Conservation (phyloP, 1,140 invertebrate species). For the Drosophila insularis region DNA sequence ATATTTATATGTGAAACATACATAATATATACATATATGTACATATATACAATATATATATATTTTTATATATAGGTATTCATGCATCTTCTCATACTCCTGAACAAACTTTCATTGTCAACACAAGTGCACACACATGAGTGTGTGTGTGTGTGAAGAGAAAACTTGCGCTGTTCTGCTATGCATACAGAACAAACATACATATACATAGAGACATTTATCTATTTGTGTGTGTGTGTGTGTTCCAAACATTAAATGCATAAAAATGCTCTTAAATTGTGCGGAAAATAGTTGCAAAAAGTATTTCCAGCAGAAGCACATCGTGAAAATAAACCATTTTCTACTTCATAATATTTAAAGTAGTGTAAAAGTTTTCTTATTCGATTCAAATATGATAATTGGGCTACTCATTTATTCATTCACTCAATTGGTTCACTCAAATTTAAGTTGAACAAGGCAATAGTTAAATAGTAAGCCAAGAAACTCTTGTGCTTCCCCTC, state of each 20-base stretch:
- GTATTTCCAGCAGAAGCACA: conserved; percentile 47
- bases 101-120: conserved; percentile 67
- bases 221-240: conserved; percentile 22
- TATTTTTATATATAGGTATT: conserved; percentile 20
- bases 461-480: no score
- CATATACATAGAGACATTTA: not conserved
- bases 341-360: not conserved
- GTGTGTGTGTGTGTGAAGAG: no score
- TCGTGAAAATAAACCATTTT: not conserved
- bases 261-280: conserved; percentile 76
- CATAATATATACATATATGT: conserved; percentile 22
- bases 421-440: no score
- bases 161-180: conserved; percentile 60
- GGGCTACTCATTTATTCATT: no score
- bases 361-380: no score
- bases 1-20: conserved; percentile 15
- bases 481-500: no score
- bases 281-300: conserved; percentile 74
- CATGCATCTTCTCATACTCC: conserved; percentile 5
- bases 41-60: conserved; percentile 14
- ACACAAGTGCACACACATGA: conserved; percentile 16
- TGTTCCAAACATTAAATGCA: conserved; percentile 65
- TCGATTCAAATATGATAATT: no score
- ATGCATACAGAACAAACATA: conserved; percentile 27
- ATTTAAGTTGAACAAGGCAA: no score